These are phyloP conservation scores for Chrysaora quinquecirrha DNA, from an alignment of 30 jellyfish, hydroid and myxozoan species.

Conservation along the genomic window DNA sequence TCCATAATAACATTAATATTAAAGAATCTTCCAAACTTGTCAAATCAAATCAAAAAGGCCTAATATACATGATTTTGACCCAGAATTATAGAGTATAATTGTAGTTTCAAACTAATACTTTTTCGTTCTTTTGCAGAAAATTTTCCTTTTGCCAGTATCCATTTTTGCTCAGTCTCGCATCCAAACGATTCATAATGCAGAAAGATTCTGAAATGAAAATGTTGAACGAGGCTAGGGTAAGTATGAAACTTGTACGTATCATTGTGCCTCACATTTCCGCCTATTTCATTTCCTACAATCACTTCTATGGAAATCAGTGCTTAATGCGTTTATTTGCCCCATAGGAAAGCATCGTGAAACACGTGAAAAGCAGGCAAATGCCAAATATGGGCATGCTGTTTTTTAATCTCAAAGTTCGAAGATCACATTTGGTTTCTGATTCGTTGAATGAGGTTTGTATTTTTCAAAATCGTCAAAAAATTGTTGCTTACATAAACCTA, in stretches of 20 bases:
- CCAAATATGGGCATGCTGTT: constrained; percentile 99
- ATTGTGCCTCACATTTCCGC: too few species aligned
- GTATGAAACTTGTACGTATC: background rate
- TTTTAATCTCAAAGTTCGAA: constrained; percentile 80
- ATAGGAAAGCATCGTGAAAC: constrained; percentile 94
- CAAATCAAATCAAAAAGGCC: too few species aligned
- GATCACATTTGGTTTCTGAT: constrained; percentile 86
- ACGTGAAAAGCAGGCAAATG: constrained; percentile 81
- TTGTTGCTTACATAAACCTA: too few species aligned
- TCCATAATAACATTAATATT: too few species aligned
- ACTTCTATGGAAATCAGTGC: too few species aligned
- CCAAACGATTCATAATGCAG: constrained; percentile 94
- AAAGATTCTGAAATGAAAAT: constrained; percentile 94
- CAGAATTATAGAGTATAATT: too few species aligned
- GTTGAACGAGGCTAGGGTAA: constrained; percentile 97
- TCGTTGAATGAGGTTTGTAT: constrained; percentile 94
- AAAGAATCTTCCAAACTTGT: too few species aligned
- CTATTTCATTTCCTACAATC: too few species aligned
- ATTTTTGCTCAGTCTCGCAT: constrained; percentile 81
- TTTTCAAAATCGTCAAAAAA: too few species aligned
- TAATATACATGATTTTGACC: too few species aligned
- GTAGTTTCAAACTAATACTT: too few species aligned
- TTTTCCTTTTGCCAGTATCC: constrained; percentile 98
- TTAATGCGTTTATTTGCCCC: too few species aligned
- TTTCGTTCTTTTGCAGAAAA: constrained; percentile 52